Base-by-base conservation (phyloP, 2,797 vertebrate species). In the Scarus forsteni region DNA sequence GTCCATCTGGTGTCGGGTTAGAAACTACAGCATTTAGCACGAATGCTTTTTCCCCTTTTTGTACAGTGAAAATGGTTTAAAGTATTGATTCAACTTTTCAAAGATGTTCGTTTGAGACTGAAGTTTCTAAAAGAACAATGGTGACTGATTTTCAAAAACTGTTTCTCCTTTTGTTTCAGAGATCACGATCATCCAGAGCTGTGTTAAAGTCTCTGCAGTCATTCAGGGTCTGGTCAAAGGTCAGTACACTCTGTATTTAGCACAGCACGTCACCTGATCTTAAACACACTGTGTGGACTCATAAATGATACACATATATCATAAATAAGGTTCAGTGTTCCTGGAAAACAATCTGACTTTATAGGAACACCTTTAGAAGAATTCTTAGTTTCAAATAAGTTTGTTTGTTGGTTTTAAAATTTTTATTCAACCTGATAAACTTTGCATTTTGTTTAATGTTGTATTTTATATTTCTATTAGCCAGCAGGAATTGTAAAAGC, bases 201-300 rank as follows among this genome's bases (percentile, higher is more conserved):
- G 93, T 60, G 89, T 98, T 34, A 95, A 95, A 62, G 94, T 96
- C 27, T 95, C 94, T 0, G 95, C 93, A 15, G 89, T 96, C 46
- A 97, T 99, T 85, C 98, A 99, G 89, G 98, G 98, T 40, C 90
- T 99, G 55, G 96, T 97, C 59, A 96, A 95, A 95, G 96, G 98
- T 99, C 73, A 85, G 93, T 75, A 6, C 34, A 65, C n/a, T 42
- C 64, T 63, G 50, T 15, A 34, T 8, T 43, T 19, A 8, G 27
- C 38, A 6, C 55, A 18, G 46, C 76, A 55, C 14, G 3, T 45
- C 60, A 3, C 38, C n/a, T 0, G 3, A 60, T 60, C 57, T 44
- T 73, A 73, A 83, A 72, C 44, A 12, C 13, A 40, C 39, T 60
- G 19, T 11, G 19, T 9, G 15, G 5, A 13, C 16, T 52, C 34